These are phyloP conservation scores for Gryllus bimaculatus DNA, from an alignment of 1,140 invertebrate species.

Conservation along the genomic window DNA sequence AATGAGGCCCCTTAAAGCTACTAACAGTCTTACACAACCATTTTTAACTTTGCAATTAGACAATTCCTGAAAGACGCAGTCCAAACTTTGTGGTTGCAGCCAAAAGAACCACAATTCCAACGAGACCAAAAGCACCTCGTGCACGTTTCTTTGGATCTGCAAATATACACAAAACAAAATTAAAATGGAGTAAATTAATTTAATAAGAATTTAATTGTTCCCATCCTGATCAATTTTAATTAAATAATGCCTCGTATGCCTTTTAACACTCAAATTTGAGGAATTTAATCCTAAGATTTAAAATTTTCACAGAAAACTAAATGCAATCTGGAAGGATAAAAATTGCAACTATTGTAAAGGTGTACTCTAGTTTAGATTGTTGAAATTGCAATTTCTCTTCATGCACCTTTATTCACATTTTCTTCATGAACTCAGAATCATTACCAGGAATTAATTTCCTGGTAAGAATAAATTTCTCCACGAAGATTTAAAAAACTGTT, in stretches of 20 bases:
- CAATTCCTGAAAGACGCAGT: slow-evolving; percentile 22
- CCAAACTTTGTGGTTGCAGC: slow-evolving; percentile 32
- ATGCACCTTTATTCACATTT: too few relatives aligned
- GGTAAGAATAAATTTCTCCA: too few relatives aligned
- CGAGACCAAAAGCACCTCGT: slow-evolving; percentile 36
- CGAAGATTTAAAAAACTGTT: too few relatives aligned
- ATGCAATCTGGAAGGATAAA: background rate
- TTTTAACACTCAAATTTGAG: background rate
- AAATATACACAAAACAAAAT: slow-evolving; percentile 14
- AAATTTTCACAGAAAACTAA: background rate
- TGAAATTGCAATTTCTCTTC: too few relatives aligned
- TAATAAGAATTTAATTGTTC: background rate
- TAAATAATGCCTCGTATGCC: background rate
- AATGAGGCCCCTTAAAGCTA: too few relatives aligned
- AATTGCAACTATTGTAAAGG: background rate
- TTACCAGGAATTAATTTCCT: too few relatives aligned
- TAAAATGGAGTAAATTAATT: background rate
- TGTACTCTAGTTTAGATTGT: too few relatives aligned
- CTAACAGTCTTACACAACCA: too few relatives aligned
- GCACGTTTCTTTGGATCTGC: slow-evolving; percentile 27
- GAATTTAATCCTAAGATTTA: background rate
- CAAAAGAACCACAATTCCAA: slow-evolving; percentile 34
- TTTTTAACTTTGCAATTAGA: too few relatives aligned
- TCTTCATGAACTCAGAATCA: too few relatives aligned
- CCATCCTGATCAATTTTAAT: background rate